Evolutionary conservation across 1,140 invertebrate species (phyloP), one percentile per base, ranked within the genome.

Genomic region (Pseudobourletiella spinata): DNA sequence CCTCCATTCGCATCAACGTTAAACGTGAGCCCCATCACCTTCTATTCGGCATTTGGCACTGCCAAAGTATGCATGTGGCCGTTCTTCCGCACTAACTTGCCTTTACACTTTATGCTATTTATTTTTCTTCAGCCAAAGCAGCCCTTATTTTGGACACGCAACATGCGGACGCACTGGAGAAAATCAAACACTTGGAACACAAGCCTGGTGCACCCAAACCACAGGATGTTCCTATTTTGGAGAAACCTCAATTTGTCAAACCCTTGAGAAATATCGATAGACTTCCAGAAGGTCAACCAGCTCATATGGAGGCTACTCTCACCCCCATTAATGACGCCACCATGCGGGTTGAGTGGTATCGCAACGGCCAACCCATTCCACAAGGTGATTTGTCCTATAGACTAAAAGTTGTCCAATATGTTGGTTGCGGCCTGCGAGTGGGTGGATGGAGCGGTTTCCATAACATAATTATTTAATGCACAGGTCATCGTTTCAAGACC

Each of bases 311-410:
- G 76, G 94, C 89, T 70, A 92, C 89, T 3, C 76, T 99, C 3
- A 91, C 91, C 8, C 94, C 93, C 1, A 89, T 94, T 0, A 95
- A 93, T 74, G 94, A 98, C 78, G 89, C 91, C 4, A 92, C 89
- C 0, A 92, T 97, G 89, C 84, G 86, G 61, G 89, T 97, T 22
- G 92, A 96, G 78, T 97, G 94, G 94, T 95, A 83, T 75, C 72
- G 74, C 59, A 92, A 97, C 77, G 93, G 92, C 57, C 81, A 83
- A 70, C 91, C 92, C 1, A 84, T 97, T 68, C 85, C 86, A 69
- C 88, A 90, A 72, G 89, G n/a, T n/a, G n/a, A n/a, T n/a, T n/a
- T n/a, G n/a, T n/a, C n/a, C n/a, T n/a, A n/a, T n/a, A n/a, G 90
- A 69, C n/a, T n/a, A n/a, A n/a, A n/a, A n/a, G n/a, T n/a, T n/a